phyloP scores from a whole-genome alignment of 2,113 vertebrate species.

The Ameiurus melas region DNA sequence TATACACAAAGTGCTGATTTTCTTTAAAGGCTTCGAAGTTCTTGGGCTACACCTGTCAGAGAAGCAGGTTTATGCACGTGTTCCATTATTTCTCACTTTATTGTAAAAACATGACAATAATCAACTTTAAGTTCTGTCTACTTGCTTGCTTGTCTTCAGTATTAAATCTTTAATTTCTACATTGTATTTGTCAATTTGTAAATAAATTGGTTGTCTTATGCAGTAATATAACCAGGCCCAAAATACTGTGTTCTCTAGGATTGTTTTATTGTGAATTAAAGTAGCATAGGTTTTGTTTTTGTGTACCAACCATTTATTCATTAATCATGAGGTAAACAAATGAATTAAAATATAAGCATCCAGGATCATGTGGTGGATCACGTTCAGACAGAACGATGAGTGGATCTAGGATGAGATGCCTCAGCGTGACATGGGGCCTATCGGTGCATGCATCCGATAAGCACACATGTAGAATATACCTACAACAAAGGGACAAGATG shows the following conservation, averaged over 20 bases:
- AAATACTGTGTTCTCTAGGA: neutral
- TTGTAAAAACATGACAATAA: conserved; percentile 3
- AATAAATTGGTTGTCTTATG: neutral
- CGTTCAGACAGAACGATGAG: conserved; percentile 60
- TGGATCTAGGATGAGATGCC: conserved; percentile 57
- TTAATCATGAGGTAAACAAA: conserved; percentile 54
- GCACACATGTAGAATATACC: conserved; percentile 82
- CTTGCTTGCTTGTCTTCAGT: neutral
- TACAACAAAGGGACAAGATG: conserved; percentile 36
- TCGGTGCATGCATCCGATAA: conserved; percentile 76
- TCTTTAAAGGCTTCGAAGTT: neutral
- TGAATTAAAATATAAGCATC: conserved; percentile 61
- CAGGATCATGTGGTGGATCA: conserved; percentile 62
- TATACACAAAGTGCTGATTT: neutral
- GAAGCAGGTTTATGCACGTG: conserved; percentile 36
- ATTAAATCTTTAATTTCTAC: neutral
- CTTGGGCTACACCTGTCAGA: neutral
- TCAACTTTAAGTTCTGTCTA: neutral
- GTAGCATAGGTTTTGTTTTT: conserved; percentile 42
- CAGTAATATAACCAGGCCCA: neutral
- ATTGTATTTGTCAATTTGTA: neutral
- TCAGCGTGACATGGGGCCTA: conserved; percentile 73
- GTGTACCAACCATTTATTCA: conserved; percentile 58
- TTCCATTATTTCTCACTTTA: neutral
- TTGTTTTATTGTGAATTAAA: conserved; percentile 46